Conservation (phyloP, 53 echinoderm and acorn worm species). For the Paracentrotus lividus region DNA sequence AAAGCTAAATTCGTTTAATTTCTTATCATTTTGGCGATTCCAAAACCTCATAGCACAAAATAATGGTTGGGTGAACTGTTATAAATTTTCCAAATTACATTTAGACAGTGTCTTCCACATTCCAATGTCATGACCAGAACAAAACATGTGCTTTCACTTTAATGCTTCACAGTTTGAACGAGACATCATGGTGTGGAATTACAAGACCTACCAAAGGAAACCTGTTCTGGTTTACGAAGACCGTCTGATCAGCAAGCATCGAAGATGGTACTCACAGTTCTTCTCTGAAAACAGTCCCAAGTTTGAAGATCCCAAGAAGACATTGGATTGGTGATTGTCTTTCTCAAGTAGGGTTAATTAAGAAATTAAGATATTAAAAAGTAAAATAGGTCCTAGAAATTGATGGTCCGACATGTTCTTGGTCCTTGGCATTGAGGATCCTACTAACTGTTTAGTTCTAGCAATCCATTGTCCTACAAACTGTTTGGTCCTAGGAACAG, state of each 20-base stretch:
- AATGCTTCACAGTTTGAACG: slow-evolving; percentile 84
- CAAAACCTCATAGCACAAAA: too few relatives aligned
- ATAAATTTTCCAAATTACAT: too few relatives aligned
- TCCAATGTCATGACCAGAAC: too few relatives aligned
- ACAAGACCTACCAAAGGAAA: slow-evolving; percentile 93
- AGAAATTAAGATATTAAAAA: too few relatives aligned
- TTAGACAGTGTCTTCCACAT: too few relatives aligned
- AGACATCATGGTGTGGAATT: slow-evolving; percentile 99
- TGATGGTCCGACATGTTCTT: background rate
- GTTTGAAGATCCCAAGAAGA: slow-evolving; percentile 73
- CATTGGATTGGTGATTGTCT: slow-evolving; percentile 84
- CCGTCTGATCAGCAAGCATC: slow-evolving; percentile 85
- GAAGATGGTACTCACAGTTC: slow-evolving; percentile 98
- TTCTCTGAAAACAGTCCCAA: slow-evolving; percentile 95
- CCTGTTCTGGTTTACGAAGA: slow-evolving; percentile 91
- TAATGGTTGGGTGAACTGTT: too few relatives aligned
- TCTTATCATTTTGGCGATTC: too few relatives aligned
- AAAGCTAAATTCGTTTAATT: too few relatives aligned
- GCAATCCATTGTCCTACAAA: too few relatives aligned
- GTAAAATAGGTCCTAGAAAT: too few relatives aligned
- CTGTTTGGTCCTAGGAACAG: too few relatives aligned
- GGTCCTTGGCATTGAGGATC: background rate
- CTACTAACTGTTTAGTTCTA: background rate
- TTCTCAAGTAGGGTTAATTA: background rate
- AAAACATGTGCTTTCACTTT: background rate